Conservation (phyloP, 2,113 vertebrate genomes). For the Hymenochirus boettgeri region DNA sequence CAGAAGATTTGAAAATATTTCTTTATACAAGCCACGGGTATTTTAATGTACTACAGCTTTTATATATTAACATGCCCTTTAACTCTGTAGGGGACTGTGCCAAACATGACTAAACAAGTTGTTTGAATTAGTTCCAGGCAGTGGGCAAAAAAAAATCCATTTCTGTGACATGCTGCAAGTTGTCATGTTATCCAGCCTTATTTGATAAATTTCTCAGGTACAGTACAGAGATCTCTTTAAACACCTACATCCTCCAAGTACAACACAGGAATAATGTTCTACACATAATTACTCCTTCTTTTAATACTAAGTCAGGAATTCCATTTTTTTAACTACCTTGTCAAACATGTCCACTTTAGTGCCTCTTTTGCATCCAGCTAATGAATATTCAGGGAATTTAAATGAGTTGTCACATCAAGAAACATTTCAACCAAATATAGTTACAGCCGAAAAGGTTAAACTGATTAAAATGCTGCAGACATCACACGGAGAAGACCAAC, state of each 20-base stretch:
- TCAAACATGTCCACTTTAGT: slow-evolving; percentile 17
- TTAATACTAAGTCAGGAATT: background rate
- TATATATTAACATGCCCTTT: background rate
- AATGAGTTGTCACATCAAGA: slow-evolving; percentile 33
- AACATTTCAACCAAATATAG: slow-evolving; percentile 23
- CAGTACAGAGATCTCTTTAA: too few species aligned
- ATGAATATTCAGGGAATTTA: slow-evolving; percentile 21
- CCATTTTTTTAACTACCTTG: slow-evolving; percentile 10
- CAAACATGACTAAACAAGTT: background rate
- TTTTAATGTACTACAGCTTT: background rate
- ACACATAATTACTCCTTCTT: background rate
- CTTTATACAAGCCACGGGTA: too few species aligned
- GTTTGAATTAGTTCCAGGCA: background rate
- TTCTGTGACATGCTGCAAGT: background rate
- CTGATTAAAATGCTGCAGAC: slow-evolving; percentile 40
- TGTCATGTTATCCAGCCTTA: background rate
- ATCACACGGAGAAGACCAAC: slow-evolving; percentile 26
- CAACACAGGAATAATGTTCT: background rate
- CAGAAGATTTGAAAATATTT: too few species aligned
- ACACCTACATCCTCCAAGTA: background rate
- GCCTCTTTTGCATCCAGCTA: slow-evolving; percentile 12
- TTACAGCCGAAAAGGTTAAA: slow-evolving; percentile 34
- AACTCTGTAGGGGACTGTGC: background rate
- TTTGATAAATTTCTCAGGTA: background rate
- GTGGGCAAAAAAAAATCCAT: background rate